Evolutionary conservation across 2,113 vertebrate species (phyloP).

Genomic region (Neoarius graeffei): DNA sequence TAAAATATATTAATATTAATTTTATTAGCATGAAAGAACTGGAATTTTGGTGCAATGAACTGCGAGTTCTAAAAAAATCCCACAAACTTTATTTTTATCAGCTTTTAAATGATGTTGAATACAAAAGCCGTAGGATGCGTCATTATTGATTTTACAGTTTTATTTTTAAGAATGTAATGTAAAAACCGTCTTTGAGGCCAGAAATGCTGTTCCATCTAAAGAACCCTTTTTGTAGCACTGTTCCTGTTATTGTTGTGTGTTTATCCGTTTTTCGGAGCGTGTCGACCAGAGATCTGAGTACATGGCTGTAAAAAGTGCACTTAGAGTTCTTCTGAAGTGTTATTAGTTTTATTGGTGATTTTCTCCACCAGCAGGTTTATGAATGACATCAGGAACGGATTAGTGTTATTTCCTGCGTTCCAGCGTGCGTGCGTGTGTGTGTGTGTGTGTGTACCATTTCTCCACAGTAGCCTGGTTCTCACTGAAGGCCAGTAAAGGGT

Average conservation of each 20-base stretch:
- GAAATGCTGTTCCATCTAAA: background rate
- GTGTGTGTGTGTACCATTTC: slow-evolving; percentile 59
- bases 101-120: background rate
- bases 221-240: background rate
- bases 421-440: slow-evolving; percentile 32
- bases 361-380: slow-evolving; percentile 5
- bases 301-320: too few relatives aligned
- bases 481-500: slow-evolving; percentile 57
- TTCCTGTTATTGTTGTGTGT: background rate
- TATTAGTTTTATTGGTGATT: slow-evolving; percentile 4
- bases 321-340: background rate
- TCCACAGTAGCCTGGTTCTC: slow-evolving; percentile 70
- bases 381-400: slow-evolving; percentile 11
- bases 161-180: background rate
- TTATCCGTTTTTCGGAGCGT: background rate
- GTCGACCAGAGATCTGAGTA: too few relatives aligned
- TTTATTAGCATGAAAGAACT: background rate
- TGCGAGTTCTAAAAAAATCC: background rate
- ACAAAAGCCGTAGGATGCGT: background rate
- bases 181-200: background rate
- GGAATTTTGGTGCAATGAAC: background rate
- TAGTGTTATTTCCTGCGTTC: slow-evolving; percentile 13
- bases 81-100: background rate
- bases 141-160: background rate
- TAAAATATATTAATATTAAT: background rate